Evolutionary conservation across 2,888 invertebrate genomes (phyloP).

Genomic region (Leucoptera coffeella): DNA sequence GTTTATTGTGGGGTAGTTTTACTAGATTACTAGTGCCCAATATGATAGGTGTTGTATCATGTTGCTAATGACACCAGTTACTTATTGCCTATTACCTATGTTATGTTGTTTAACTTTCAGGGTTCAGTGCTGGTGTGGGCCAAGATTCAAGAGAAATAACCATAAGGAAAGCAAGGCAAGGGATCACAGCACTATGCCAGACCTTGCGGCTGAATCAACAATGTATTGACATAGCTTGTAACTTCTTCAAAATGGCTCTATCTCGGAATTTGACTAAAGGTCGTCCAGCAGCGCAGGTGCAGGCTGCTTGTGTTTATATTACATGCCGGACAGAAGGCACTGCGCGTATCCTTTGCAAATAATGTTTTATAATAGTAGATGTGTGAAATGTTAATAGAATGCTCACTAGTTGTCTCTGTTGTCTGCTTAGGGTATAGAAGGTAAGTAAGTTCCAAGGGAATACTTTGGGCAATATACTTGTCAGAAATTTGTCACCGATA

Average conservation of each 20-base stretch:
- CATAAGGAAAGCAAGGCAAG: constrained; percentile 77
- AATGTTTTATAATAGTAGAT: no score
- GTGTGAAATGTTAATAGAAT: no score
- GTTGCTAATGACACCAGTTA: no score
- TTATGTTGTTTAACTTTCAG: constrained; percentile 18
- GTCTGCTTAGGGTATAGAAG: no score
- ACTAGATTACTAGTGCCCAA: no score
- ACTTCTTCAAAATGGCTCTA: constrained; percentile 89
- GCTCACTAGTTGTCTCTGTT: no score
- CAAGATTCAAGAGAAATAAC: constrained; percentile 92
- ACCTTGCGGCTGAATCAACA: constrained; percentile 85
- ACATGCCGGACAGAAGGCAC: constrained; percentile 94
- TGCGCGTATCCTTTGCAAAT: constrained; percentile 73
- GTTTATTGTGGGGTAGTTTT: no score
- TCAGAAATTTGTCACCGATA: no score
- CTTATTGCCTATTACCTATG: no score
- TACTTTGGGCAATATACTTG: no score
- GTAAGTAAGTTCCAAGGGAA: no score
- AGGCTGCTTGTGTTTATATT: constrained; percentile 96
- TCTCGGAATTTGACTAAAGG: constrained; percentile 83
- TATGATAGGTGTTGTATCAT: no score
- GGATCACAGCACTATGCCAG: constrained; percentile 79
- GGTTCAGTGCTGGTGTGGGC: constrained; percentile 73
- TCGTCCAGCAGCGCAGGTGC: constrained; percentile 81
- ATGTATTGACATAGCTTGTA: constrained; percentile 88